Base-by-base conservation (phyloP, 2,888 invertebrate genomes). In the Caenorhabditis imperialis region DNA sequence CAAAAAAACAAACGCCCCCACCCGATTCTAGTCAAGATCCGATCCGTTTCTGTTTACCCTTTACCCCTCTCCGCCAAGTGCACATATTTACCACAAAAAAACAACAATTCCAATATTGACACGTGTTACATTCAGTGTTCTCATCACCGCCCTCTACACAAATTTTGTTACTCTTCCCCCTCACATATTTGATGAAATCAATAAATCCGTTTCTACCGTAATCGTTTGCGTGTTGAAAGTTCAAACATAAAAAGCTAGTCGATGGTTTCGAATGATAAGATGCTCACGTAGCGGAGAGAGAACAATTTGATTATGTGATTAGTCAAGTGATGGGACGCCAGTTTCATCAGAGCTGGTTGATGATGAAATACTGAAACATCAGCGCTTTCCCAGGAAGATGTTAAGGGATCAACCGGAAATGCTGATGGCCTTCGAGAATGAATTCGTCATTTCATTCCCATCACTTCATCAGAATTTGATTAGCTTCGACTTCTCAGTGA, bases 91-190 rank as follows among this genome's bases (percentile, higher is more conserved):
- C n/a, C n/a, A 12, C 23, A 23, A 23, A n/a, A 47, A 22, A 4
- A 8, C 5, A 4, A 27, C 10, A 61, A 67, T 67, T 67, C 67
- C 67, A 67, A 67, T 67, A 67, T 45, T 57, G 57, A 67, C 50
- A 67, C 67, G 67, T 67, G 67, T 67, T 37, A 20, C n/a, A 54
- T 57, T 57, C 67, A 67, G 57, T 67, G 57, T 57, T 67, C 67
- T 67, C 67, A 67, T 50, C 35, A 23, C 50, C 16, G 16, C 30
- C 25, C 16, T 60, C 20, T 33, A 47, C 38, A 25, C 12, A 10
- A 14, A 22, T 42, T 55, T 44, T 45, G 45, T 45, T 35, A 3
- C 16, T 7, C 16, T 18, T 53, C 22, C n/a, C 14, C n/a, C 14
- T 37, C 37, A 3, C n/a, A 5, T 37, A 37, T 37, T 37, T 37